Conservation (phyloP, 1,140 invertebrate species). For the Vanessa tameamea region DNA sequence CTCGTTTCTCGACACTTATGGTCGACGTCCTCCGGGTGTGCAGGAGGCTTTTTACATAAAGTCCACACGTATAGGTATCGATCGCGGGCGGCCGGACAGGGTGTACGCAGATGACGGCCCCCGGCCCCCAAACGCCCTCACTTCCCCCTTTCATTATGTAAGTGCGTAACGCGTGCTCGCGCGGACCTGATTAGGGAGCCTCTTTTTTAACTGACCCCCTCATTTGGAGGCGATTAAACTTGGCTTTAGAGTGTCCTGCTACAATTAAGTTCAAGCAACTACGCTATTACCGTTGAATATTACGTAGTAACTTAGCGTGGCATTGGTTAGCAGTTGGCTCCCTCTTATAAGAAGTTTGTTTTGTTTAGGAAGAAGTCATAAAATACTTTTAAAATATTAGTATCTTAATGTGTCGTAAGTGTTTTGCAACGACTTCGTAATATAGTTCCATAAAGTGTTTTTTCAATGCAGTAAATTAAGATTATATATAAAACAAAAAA, state of each 20-base stretch:
- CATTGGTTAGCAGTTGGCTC: too few species aligned
- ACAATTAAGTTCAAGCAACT: slow-evolving; percentile 63
- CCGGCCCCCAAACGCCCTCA: slow-evolving; percentile 53
- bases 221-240: slow-evolving; percentile 72
- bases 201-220: slow-evolving; percentile 79
- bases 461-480: too few species aligned
- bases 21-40: slow-evolving; percentile 74
- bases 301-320: neutral
- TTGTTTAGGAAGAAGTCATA: too few species aligned
- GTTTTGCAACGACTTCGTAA: neutral
- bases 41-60: slow-evolving; percentile 80
- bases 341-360: neutral
- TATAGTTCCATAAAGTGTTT: too few species aligned
- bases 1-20: slow-evolving; percentile 79
- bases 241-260: slow-evolving; percentile 68
- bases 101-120: slow-evolving; percentile 77
- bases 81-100: slow-evolving; percentile 75
- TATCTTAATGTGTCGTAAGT: neutral
- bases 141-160: slow-evolving; percentile 79
- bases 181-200: slow-evolving; percentile 77
- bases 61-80: slow-evolving; percentile 80
- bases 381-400: too few species aligned
- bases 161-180: slow-evolving; percentile 78
- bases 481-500: too few species aligned
- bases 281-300: slow-evolving; percentile 42